Base-by-base conservation (phyloP, 2,113 vertebrate genomes). In the Ptychochromis oligacanthus region DNA sequence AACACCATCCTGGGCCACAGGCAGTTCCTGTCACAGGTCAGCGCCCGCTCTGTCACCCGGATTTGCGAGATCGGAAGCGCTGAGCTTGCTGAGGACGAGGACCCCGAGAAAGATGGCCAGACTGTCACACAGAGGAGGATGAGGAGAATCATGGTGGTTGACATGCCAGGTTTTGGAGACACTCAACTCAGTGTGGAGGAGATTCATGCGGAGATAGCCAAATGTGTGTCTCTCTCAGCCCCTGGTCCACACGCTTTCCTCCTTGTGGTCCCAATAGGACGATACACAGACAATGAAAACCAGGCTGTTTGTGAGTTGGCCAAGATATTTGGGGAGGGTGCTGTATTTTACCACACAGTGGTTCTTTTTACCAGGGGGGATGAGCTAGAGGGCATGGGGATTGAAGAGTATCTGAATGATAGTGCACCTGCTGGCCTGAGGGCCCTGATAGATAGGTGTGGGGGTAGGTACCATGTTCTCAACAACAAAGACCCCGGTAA, bases 131-230 rank as follows among this genome's bases (percentile, higher is more conserved):
- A 20, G 52, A 83, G 52, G 31, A 89, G 36, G 74, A 57, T 18
- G 72, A 93, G 54, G 46, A 92, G 83, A 54, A 24, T 96, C 10
- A 5, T 38, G 12, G 94, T 96, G 58, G 91, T 96, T 15, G 96
- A 96, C 86, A 93, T 95, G 93, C 95, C 95, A 0, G 96, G 96
- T 3, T 96, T 96, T n/a, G 95, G 95, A 24, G 95, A 96, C 93
- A 96, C 96, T 18, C 87, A 80, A 2, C 86, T 94, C 38, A 87
- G 82, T 9, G 1, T 31, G 14, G 92, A 92, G 60, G 81, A 95
- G 86, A 82, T 93, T 54, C 77, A 93, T 6, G 31, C 74, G 13
- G 95, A 96, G 72, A 89, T 96, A 0, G 93, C 95, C 4, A 95
- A 92, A 43, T 96, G 95, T 54, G 92, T 96, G 59, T 60, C 83